Evolutionary conservation across 64 coral and sea anemone genomes (phyloP).

Genomic region (Montipora foliosa): DNA sequence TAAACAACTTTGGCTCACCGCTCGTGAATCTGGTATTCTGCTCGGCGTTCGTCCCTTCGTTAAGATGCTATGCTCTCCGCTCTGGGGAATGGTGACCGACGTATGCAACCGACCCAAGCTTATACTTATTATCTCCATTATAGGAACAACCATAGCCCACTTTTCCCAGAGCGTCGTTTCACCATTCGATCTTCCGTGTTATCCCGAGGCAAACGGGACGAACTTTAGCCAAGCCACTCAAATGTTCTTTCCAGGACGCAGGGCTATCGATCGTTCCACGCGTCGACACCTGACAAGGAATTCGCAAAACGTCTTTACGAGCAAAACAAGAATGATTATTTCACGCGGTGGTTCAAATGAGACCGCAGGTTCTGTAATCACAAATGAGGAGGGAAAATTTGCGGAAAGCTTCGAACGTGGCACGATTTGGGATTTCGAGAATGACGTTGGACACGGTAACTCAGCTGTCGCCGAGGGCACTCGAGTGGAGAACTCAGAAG

Average conservation of each 20-base stretch:
- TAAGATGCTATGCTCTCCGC: constrained; percentile 82
- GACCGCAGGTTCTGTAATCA: not conserved
- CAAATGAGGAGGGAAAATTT: not conserved
- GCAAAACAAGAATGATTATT: not conserved
- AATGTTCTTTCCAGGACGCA: not conserved
- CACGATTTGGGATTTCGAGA: not conserved
- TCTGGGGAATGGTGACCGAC: constrained; percentile 91
- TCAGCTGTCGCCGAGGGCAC: not conserved
- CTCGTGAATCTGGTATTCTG: constrained; percentile 80
- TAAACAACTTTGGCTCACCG: constrained; percentile 90
- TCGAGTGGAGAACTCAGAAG: not conserved
- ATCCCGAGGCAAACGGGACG: constrained; percentile 50
- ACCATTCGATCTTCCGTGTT: constrained; percentile 85
- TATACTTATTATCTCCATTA: constrained; percentile 84
- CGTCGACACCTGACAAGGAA: not conserved
- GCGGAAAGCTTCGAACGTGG: not conserved
- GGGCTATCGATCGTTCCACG: not conserved
- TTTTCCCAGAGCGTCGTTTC: constrained; percentile 93
- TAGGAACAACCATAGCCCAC: constrained; percentile 76
- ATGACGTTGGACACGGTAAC: not conserved
- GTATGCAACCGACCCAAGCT: constrained; percentile 72
- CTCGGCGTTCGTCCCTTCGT: constrained; percentile 88
- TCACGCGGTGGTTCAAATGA: constrained; percentile 8
- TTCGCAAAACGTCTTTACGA: not conserved
- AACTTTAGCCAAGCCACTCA: not conserved